Base-by-base conservation (phyloP, 2,113 vertebrate genomes). In the Kryptolebias marmoratus region DNA sequence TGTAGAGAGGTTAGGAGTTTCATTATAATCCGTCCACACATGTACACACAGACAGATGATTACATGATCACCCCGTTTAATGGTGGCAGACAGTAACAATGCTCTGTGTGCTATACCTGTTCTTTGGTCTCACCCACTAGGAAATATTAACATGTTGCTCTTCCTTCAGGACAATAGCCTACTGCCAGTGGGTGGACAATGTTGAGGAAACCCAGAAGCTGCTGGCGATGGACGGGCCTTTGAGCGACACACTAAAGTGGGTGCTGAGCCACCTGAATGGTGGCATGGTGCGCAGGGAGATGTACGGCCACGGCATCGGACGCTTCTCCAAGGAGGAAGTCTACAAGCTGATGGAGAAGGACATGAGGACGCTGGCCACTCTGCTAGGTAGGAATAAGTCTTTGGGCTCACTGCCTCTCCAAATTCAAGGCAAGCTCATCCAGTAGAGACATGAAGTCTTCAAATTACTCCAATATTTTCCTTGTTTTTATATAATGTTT, bases 101-200 rank as follows among this genome's bases (percentile, higher is more conserved):
- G 39, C 39, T 42, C 22, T 64, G 9, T 58, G 58, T 44, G 7
- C 11, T 15, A 49, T 8, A 64, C 28, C 28, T 5, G 4, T 36
- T 63, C 39, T 42, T 61, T 44, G 39, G n/a, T 48, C 27, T 28
- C 2, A 36, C 1, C 16, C 11, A 15, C 22, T 22, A 22, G 11
- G 11, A 54, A 5, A 67, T 8, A 3, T 8, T n/a, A 54, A 73
- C 53, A 6, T 28, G 12, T 0, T 18, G 28, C 18, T 15, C 14
- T 71, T 47, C 48, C 42, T 47, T 48, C 87, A 98, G 97, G 97
- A 97, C 96, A 0, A 94, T 98, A 81, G 95, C 96, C 13, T 99
- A 99, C 87, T 98, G 97, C 90, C 97, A 99, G 3, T 99, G 97
- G 97, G 96, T 98, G 92, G 97, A 99, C 90, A 98, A 98, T 73